Evolutionary conservation across 2,113 vertebrate species (phyloP).

Genomic region (Brachypodius melanocephalos): DNA sequence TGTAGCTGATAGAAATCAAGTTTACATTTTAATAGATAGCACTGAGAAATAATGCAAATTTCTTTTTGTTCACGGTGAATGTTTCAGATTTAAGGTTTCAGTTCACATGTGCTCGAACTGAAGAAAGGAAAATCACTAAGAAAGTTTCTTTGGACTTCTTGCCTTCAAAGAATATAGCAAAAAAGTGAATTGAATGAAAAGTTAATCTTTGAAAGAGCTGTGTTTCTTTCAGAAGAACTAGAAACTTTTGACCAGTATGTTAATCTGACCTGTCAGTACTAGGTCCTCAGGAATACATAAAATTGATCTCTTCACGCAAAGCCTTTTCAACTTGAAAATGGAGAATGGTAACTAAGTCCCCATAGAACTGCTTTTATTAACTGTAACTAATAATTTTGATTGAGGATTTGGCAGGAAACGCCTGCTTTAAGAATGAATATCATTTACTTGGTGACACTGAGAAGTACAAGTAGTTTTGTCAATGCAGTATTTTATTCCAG

Average conservation of each 20-base stretch:
- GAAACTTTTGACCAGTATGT: neutral
- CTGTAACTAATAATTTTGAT: neutral
- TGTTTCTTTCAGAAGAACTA: neutral
- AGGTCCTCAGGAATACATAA: neutral
- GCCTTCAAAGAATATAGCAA: neutral
- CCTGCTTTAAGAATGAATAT: neutral
- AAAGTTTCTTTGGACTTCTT: neutral
- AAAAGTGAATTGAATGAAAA: neutral
- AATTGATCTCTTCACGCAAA: neutral
- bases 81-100: neutral
- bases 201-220: neutral
- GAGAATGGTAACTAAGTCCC: neutral
- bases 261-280: neutral
- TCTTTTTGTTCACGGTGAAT: neutral
- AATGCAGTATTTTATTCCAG: slow-evolving; percentile 43
- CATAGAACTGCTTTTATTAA: neutral
- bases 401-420: neutral
- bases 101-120: neutral
- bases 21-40: neutral
- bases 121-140: neutral
- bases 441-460: neutral
- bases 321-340: neutral
- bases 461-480: slow-evolving; percentile 19
- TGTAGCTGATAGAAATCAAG: neutral
- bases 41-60: neutral